phyloP scores from a whole-genome alignment of 2,888 invertebrate species.

The Dioctria linearis region DNA sequence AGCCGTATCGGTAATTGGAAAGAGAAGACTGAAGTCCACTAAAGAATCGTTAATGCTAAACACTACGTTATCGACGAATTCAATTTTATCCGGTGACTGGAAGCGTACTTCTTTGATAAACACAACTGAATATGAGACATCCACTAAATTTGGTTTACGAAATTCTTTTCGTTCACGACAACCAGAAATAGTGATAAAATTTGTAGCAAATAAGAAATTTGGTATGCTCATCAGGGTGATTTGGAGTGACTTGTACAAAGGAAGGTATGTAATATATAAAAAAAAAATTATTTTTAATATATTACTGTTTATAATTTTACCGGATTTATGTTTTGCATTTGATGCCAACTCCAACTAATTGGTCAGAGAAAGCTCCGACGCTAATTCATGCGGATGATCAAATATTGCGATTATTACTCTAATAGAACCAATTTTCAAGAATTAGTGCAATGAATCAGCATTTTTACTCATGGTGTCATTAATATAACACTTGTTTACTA shows the following conservation, averaged over 20 bases:
- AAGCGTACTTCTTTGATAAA: conserved; percentile 16
- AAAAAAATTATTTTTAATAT: too few species aligned
- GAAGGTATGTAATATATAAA: conserved; percentile 63
- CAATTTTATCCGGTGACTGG: background rate
- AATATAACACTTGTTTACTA: too few species aligned
- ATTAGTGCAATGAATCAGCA: too few species aligned
- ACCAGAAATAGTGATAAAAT: conserved; percentile 57
- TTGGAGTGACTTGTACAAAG: conserved; percentile 67
- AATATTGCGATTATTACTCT: too few species aligned
- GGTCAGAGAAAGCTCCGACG: too few species aligned
- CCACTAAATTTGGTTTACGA: conserved; percentile 16
- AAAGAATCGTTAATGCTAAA: conserved; percentile 81
- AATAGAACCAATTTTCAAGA: too few species aligned
- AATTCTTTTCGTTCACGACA: conserved; percentile 15
- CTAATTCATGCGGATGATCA: too few species aligned
- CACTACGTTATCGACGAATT: conserved; percentile 72
- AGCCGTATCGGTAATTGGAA: conserved; percentile 80
- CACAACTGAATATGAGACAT: conserved; percentile 40
- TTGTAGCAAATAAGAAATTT: conserved; percentile 68
- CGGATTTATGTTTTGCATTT: too few species aligned
- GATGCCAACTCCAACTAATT: too few species aligned
- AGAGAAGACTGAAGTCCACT: conserved; percentile 78
- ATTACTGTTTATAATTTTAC: background rate
- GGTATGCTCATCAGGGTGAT: conserved; percentile 70
- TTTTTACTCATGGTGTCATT: too few species aligned